phyloP scores from a whole-genome alignment of 1,140 invertebrate species.

The Aleiodes sp. region DNA sequence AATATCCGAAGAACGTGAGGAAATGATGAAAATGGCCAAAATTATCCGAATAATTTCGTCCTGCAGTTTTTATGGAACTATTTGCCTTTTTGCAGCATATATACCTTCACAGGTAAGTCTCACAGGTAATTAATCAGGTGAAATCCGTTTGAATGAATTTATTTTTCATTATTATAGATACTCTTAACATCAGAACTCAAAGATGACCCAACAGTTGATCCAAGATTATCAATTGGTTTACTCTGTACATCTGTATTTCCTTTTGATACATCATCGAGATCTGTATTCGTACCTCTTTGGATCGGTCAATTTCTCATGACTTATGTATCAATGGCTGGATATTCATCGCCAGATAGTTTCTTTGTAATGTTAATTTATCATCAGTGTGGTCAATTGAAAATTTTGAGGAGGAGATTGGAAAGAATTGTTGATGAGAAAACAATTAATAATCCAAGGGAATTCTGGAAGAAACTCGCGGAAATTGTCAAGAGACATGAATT shows the following conservation, averaged over 20 bases:
- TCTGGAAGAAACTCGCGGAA: not conserved
- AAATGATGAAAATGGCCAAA: conserved; percentile 30
- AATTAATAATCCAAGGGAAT: not conserved
- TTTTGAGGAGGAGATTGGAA: not conserved
- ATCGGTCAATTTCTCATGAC: conserved; percentile 33
- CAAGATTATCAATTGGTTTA: conserved; percentile 21
- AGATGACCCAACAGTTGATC: not conserved
- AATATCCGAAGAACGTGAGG: conserved; percentile 12
- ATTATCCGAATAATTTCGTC: conserved; percentile 29
- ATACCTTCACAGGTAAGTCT: conserved; percentile 22
- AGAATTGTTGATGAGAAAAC: not conserved
- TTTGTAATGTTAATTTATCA: conserved; percentile 43
- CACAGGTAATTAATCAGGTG: no score
- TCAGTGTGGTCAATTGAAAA: conserved; percentile 27
- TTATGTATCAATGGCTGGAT: conserved; percentile 28
- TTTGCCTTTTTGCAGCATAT: conserved; percentile 23
- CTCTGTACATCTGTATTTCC: conserved; percentile 42
- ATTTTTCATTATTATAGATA: not conserved
- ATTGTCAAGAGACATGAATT: conserved; percentile 10
- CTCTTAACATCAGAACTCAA: not conserved
- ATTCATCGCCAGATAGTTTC: conserved; percentile 40
- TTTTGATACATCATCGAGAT: conserved; percentile 4
- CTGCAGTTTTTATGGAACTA: conserved; percentile 17
- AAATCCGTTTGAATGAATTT: not conserved
- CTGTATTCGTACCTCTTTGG: conserved; percentile 29